phyloP scores from a whole-genome alignment of 2,888 invertebrate species.

The Ornithoptera priamus region DNA sequence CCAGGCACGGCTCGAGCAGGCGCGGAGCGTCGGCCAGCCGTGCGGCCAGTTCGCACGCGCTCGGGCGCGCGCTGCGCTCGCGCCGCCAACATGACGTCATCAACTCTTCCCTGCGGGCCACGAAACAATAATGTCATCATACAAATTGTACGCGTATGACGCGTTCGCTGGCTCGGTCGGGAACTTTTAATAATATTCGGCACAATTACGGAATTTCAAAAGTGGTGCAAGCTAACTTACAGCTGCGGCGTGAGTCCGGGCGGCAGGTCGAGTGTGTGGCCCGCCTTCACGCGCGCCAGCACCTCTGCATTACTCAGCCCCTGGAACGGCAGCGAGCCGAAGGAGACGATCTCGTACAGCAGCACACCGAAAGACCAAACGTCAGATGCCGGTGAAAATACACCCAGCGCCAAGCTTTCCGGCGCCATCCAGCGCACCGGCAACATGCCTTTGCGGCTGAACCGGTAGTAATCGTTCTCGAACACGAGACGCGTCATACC shows the following conservation, averaged over 20 bases:
- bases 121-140: not conserved
- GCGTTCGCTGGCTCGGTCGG: too few species aligned
- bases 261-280: constrained; percentile 87
- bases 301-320: constrained; percentile 93
- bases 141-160: too few species aligned
- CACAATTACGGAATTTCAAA: not conserved
- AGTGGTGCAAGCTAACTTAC: constrained; percentile 77
- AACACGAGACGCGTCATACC: constrained; percentile 94
- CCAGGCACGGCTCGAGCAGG: constrained; percentile 88
- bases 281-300: constrained; percentile 87
- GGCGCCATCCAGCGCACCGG: constrained; percentile 97
- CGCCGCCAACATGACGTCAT: constrained; percentile 90
- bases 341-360: constrained; percentile 92
- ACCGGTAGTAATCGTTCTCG: constrained; percentile 94
- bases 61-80: constrained; percentile 85
- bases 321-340: constrained; percentile 94
- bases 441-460: constrained; percentile 91
- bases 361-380: constrained; percentile 95
- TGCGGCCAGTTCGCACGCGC: constrained; percentile 89
- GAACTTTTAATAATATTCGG: too few species aligned
- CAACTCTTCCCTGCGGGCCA: constrained; percentile 82
- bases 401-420: constrained; percentile 89
- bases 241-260: constrained; percentile 88
- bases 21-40: constrained; percentile 88
- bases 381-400: constrained; percentile 92